Evolutionary conservation across 2,888 invertebrate species (phyloP).

Genomic region (Melanotus villosus): DNA sequence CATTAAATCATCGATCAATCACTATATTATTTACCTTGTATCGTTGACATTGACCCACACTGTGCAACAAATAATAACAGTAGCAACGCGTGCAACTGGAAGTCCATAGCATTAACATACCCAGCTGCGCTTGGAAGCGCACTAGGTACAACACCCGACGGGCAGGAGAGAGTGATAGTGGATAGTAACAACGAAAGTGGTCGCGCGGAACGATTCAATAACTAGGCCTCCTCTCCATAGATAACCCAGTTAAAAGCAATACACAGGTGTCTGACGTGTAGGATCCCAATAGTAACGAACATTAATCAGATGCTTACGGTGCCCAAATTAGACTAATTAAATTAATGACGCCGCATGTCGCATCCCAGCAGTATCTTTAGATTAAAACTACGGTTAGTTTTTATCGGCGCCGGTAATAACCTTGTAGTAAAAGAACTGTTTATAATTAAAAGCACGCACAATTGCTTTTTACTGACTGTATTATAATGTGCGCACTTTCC

Average conservation of each 20-base stretch:
- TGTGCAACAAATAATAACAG: constrained; percentile 58
- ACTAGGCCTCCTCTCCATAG: constrained; percentile 58
- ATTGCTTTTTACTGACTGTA: background rate
- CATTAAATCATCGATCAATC: no score
- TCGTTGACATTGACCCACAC: constrained; percentile 61
- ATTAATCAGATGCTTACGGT: constrained; percentile 18
- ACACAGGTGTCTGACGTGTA: constrained; percentile 37
- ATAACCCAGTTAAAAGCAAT: constrained; percentile 43
- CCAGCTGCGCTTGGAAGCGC: constrained; percentile 44
- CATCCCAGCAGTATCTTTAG: background rate
- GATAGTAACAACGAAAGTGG: constrained; percentile 64
- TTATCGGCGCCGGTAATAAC: no score
- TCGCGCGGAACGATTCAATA: constrained; percentile 52
- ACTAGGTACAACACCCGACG: constrained; percentile 48
- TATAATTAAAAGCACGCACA: constrained; percentile 3
- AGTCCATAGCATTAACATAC: constrained; percentile 62
- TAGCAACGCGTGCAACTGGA: constrained; percentile 56
- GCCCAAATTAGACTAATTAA: constrained; percentile 1
- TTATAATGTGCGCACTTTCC: constrained; percentile 32
- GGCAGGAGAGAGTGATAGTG: constrained; percentile 63
- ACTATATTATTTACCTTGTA: constrained; percentile 61
- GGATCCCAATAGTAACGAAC: constrained; percentile 7
- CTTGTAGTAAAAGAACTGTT: background rate
- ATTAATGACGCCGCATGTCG: background rate
- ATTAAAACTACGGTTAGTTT: background rate